Evolutionary conservation across 2,113 vertebrate genomes (phyloP).

Genomic region (Melanostigma gelatinosum): DNA sequence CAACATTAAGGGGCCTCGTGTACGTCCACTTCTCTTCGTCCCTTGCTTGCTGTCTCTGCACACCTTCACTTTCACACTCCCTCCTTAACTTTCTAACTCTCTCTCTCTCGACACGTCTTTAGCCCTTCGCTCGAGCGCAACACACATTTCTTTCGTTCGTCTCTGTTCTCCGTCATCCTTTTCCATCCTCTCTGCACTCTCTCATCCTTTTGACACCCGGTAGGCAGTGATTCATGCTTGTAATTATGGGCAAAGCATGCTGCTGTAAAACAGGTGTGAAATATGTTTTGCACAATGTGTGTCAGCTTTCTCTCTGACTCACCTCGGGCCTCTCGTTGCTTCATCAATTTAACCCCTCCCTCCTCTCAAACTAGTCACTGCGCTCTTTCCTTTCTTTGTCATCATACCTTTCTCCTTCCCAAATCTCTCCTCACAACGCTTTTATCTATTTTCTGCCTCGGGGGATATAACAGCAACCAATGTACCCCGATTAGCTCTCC

Average conservation of each 20-base stretch:
- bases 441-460: slow-evolving; percentile 73
- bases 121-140: not conserved
- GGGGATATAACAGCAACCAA: slow-evolving; percentile 82
- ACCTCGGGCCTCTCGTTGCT: slow-evolving; percentile 51
- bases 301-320: slow-evolving; percentile 53
- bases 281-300: slow-evolving; percentile 66
- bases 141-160: slow-evolving; percentile 39
- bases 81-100: slow-evolving; percentile 11
- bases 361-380: slow-evolving; percentile 30
- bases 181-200: slow-evolving; percentile 30
- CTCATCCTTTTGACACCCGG: slow-evolving; percentile 60
- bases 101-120: slow-evolving; percentile 41
- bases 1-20: slow-evolving; percentile 55
- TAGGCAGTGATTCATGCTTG: slow-evolving; percentile 72
- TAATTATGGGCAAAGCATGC: slow-evolving; percentile 78
- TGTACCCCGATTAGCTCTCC: slow-evolving; percentile 82
- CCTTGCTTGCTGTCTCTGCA: slow-evolving; percentile 21
- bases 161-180: slow-evolving; percentile 50
- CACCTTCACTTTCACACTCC: slow-evolving; percentile 26
- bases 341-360: slow-evolving; percentile 20
- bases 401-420: slow-evolving; percentile 24
- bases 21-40: slow-evolving; percentile 42
- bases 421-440: slow-evolving; percentile 4
- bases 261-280: slow-evolving; percentile 82
- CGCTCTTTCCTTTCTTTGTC: slow-evolving; percentile 35